Evolutionary conservation across 2,113 vertebrate genomes (phyloP), one percentile per base, ranked within the genome.

Genomic region (Thamnophis sirtalis): DNA sequence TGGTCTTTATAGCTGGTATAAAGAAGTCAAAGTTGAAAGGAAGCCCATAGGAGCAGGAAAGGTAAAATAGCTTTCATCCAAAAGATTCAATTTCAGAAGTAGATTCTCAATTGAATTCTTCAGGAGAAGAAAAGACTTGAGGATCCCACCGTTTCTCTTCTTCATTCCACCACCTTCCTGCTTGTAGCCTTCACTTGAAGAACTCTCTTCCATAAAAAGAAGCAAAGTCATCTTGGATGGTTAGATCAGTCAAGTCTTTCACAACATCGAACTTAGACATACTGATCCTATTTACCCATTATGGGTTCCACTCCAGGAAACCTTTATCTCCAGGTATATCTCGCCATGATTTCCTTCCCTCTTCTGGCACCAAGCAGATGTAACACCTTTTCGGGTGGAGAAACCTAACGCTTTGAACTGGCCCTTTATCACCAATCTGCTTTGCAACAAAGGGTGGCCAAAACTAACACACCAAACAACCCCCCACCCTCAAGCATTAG

Each of bases 1-100:
- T 97, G 97, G 97, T 97, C 97, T 97, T 98, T 98, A 96, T 95
- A 48, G 97, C 98, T 97, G 97, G 96, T 98, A 97, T 98, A 97
- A 98, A 98, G 98, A 96, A 97, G 97, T 97, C 97, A 97, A 95
- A 94, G 96, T 93, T 97, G 97, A 98, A 96, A 98, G 96, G 97
- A 97, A 97, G 94, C 91, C 90, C 93, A 89, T 91, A 63, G 94
- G 92, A 91, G 92, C 96, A 97, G 97, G 97, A 97, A 96, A 95
- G 95, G 11, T 2, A 33, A 88, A 93, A 92, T 96, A 97, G 97
- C 95, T 96, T 97, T 96, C 95, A 94, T 96, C 96, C 96, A 94
- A 94, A 84, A 96, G 96, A 97, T 95, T 95, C 94, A 92, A 96
- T 96, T 96, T 97, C 96, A 95, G 95, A 95, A 95, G 95, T 93